phyloP scores from a whole-genome alignment of 2,797 vertebrate genomes.

The Uromys caudimaculatus region DNA sequence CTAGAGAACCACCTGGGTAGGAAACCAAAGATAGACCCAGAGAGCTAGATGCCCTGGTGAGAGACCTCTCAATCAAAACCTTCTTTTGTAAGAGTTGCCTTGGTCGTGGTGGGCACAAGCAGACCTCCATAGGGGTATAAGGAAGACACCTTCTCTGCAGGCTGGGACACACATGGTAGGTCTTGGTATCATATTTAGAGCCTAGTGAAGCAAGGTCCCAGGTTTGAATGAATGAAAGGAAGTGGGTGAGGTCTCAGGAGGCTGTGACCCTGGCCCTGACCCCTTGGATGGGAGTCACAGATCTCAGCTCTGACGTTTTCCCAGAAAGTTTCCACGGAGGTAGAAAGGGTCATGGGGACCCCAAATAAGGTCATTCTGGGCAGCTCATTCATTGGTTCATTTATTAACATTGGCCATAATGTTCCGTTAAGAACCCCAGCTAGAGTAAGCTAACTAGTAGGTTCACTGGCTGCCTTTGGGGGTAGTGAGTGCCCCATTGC shows the following conservation, averaged over 20 bases:
- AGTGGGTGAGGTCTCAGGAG: neutral
- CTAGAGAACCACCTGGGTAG: neutral
- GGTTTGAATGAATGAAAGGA: neutral
- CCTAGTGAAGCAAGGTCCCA: neutral
- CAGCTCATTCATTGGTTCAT: rapidly evolving
- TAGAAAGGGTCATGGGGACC: neutral
- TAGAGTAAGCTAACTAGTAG: neutral
- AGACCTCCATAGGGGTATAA: neutral
- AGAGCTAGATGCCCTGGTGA: neutral
- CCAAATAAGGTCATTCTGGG: neutral
- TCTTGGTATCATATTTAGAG: neutral
- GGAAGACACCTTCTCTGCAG: neutral
- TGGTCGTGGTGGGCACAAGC: neutral
- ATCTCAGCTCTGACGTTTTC: neutral
- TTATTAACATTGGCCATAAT: rapidly evolving
- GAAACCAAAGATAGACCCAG: neutral
- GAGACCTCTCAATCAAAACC: no score
- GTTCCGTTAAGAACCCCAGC: rapidly evolving
- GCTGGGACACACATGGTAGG: no score
- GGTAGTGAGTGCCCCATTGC: rapidly evolving
- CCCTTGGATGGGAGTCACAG: rapidly evolving
- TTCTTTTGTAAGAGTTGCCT: no score
- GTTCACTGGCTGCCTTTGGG: neutral
- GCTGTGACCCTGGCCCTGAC: neutral
- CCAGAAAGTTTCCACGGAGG: neutral